Percentiles rank a stretch among this genome's conserved stretches.
Conservation (phyloP, 92 coral and sea anemone species). For the Ricordea florida region DNA sequence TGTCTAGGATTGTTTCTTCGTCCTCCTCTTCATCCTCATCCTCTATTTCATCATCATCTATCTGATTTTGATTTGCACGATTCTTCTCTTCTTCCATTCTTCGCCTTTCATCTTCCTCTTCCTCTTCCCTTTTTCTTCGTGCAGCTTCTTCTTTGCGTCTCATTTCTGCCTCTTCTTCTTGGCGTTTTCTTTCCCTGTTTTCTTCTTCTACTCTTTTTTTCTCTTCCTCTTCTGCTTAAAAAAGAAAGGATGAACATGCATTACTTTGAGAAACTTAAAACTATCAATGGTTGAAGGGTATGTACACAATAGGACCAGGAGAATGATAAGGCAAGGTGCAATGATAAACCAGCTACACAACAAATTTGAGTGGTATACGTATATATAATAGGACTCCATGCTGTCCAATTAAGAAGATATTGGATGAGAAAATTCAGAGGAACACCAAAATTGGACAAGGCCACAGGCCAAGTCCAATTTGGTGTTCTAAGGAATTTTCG, state of each 20-base stretch:
- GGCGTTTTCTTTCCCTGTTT: neutral
- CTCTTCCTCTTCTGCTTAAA: slow-evolving; percentile 18
- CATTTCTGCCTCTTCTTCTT: slow-evolving; percentile 3
- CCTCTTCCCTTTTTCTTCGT: slow-evolving; percentile 37
- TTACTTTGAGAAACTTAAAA: too few relatives aligned
- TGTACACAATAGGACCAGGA: too few relatives aligned
- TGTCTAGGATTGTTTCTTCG: slow-evolving; percentile 77
- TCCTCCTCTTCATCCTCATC: slow-evolving; percentile 70
- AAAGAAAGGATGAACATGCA: neutral
- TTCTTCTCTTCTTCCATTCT: slow-evolving; percentile 48
- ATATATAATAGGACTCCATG: too few relatives aligned
- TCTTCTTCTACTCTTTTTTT: neutral
- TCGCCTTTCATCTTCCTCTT: slow-evolving; percentile 50
- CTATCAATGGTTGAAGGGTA: too few relatives aligned
- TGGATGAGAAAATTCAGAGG: too few relatives aligned
- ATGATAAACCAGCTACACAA: too few relatives aligned
- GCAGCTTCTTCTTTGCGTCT: slow-evolving; percentile 9
- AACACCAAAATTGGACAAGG: too few relatives aligned
- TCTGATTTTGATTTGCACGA: slow-evolving; percentile 21
- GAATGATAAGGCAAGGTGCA: too few relatives aligned
- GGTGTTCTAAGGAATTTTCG: too few relatives aligned
- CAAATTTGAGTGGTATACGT: too few relatives aligned
- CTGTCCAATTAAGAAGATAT: too few relatives aligned
- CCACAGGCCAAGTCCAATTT: too few relatives aligned
- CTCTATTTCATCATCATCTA: slow-evolving; percentile 48